Percentiles rank a stretch among this genome's conserved stretches.
These are phyloP conservation scores for Melanotaenia nigrans DNA, from an alignment of 2,797 vertebrate genomes.

Conservation along the genomic window DNA sequence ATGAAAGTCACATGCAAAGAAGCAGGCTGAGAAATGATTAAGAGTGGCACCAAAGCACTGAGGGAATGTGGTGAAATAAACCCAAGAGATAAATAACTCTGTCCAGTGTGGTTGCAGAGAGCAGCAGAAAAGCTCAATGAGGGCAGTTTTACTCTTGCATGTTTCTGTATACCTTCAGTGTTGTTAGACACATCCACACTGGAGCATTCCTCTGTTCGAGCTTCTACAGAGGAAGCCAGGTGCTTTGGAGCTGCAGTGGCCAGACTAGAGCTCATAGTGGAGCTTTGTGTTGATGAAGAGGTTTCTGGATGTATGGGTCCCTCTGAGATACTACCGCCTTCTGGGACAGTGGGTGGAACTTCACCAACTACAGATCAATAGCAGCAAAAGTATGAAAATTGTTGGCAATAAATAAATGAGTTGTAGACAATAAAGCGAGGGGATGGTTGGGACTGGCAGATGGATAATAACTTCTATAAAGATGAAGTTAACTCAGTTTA, in stretches of 20 bases:
- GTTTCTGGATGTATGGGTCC: constrained; percentile 77
- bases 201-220: constrained; percentile 81
- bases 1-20: constrained; percentile 46
- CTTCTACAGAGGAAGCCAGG: constrained; percentile 76
- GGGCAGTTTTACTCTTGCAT: constrained; percentile 4
- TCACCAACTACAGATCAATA: constrained; percentile 70
- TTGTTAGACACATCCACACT: constrained; percentile 82
- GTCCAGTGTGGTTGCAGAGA: constrained; percentile 14
- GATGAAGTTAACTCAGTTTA: neutral
- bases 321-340: constrained; percentile 79
- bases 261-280: constrained; percentile 76
- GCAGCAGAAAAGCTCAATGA: constrained; percentile 3
- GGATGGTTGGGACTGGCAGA: neutral
- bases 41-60: constrained; percentile 11
- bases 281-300: constrained; percentile 79
- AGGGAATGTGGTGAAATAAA: neutral
- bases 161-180: constrained; percentile 87
- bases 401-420: constrained; percentile 5
- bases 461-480: neutral
- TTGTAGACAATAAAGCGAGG: constrained; percentile 5
- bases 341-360: constrained; percentile 84
- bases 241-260: constrained; percentile 79
- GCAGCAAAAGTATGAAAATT: constrained; percentile 45
- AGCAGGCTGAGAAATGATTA: constrained; percentile 1
- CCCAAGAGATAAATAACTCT: constrained; percentile 11